A percentile compares a stretch with the other conserved stretches of the same genome.
These are phyloP conservation scores for Macquaria australasica DNA, from an alignment of 2,113 vertebrate species.

Conservation along the genomic window DNA sequence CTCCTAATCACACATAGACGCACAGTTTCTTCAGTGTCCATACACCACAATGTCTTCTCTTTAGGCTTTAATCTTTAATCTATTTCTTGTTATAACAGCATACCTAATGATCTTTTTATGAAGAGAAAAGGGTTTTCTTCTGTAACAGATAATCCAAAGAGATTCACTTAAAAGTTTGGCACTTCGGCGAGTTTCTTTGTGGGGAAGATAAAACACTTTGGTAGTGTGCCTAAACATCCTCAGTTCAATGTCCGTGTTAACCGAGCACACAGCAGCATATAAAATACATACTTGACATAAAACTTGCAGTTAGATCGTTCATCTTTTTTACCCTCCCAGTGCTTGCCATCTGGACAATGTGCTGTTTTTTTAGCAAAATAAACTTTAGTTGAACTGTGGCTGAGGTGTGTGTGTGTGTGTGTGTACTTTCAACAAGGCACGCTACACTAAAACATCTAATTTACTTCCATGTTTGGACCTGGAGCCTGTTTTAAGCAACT, in stretches of 20 bases:
- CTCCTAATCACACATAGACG: neutral
- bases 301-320: neutral
- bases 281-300: slow-evolving; percentile 4
- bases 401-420: slow-evolving; percentile 15
- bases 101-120: no score
- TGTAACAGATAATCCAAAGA: no score
- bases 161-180: no score
- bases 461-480: slow-evolving; percentile 46
- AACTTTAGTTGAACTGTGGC: slow-evolving; percentile 32
- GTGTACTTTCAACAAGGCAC: slow-evolving; percentile 12
- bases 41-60: no score
- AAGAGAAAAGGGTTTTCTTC: no score
- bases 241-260: neutral
- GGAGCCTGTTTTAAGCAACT: slow-evolving; percentile 14
- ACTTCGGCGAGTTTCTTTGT: no score
- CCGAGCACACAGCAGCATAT: neutral
- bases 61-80: no score
- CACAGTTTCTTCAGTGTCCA: no score
- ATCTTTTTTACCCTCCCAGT: neutral
- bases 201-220: neutral
- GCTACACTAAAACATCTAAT: slow-evolving; percentile 28
- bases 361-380: slow-evolving; percentile 34
- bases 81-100: no score
- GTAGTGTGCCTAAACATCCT: no score
- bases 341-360: slow-evolving; percentile 5